phyloP scores from a whole-genome alignment of 2,113 vertebrate genomes.

The Labrus mixtus region DNA sequence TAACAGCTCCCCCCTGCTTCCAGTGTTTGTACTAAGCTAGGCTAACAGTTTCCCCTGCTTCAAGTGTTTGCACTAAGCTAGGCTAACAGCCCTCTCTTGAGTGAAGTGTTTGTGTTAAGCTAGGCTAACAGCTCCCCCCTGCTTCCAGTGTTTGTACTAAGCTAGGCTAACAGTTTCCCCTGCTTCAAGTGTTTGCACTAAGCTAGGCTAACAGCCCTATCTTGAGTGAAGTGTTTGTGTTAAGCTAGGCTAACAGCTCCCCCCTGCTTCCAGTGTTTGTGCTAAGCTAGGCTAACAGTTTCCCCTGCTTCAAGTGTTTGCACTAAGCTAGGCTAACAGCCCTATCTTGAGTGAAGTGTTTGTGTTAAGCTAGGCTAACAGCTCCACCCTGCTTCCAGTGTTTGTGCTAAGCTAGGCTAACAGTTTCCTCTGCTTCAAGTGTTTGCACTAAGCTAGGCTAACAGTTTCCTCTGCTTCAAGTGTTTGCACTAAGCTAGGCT shows the following conservation, averaged over 20 bases:
- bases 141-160: background rate
- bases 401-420: conserved; percentile 6
- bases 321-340: background rate
- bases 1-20: background rate
- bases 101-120: no score
- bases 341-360: background rate
- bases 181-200: background rate
- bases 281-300: no score
- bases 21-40: background rate
- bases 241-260: background rate
- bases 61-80: background rate
- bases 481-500: background rate
- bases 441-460: background rate
- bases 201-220: background rate
- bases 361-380: background rate
- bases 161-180: background rate
- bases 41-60: background rate
- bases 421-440: background rate
- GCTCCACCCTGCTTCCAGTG: background rate
- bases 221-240: no score
- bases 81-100: background rate
- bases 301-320: background rate
- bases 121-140: background rate
- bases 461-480: background rate
- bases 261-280: no score